Evolutionary conservation across 1,140 invertebrate genomes (phyloP), one percentile per base, ranked within the genome.

Genomic region (Ericerus pela): DNA sequence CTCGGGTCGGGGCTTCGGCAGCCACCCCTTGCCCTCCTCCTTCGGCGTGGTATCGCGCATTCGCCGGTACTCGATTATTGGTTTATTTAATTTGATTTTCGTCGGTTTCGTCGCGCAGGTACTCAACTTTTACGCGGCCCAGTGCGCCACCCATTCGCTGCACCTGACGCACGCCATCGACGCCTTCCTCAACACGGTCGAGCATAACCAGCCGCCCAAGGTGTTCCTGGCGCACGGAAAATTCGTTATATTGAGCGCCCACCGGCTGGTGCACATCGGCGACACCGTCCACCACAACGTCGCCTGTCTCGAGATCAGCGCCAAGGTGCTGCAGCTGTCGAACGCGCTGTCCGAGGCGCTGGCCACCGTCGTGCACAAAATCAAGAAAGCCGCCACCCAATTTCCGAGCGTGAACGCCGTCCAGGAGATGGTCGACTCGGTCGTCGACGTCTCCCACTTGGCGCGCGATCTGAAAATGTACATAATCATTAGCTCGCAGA

Each of bases 371-470:
- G 90, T 94, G 0, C 75, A 78, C 11, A 88, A 89, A 64, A 93
- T 89, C 0, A 94, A 94, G 70, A 81, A 80, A 60, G 90, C 90
- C 1, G 90, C 89, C 2, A 75, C 88, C 36, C 85, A 91, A 69
- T 94, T 92, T 66, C 91, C 90, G 0, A 88, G 85, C 63, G 87
- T 91, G 1, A 78, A 76, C 18, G 88, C 88, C 1, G 88, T 94
- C 0, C 88, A 91, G 61, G 87, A 89, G 59, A 96, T 96, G 90
- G 88, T 93, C 0, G 88, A 93, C 67, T 80, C 86, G 11, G 82
- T 94, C 18, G 79, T 85, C 11, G 81, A 85, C 65, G 81, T 90
- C 20, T 88, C 84, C 0, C 79, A 83, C 66, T 72, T 84, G 16
- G 51, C 55, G 12, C 28, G 54, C 24, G 57, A 60, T 37, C 43